Evolutionary conservation across 2,797 vertebrate genomes (phyloP).

Genomic region (Muscicapa comitata): DNA sequence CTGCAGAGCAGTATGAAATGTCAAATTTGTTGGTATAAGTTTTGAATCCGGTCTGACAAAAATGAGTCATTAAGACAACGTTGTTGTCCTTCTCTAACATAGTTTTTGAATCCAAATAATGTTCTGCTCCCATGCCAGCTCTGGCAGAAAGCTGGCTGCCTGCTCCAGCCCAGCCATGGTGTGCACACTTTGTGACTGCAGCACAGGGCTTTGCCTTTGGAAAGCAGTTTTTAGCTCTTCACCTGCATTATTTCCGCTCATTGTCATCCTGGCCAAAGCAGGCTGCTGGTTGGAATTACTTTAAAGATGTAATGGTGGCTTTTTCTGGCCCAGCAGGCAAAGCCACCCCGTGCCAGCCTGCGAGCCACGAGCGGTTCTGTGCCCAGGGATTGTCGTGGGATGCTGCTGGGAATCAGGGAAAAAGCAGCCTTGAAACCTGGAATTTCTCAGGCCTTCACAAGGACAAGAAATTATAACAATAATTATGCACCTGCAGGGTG

Average conservation of each 20-base stretch:
- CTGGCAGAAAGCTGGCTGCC: conserved; percentile 43
- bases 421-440: no score
- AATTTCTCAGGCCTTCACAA: no score
- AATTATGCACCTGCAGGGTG: no score
- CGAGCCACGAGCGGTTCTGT: not conserved
- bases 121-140: conserved; percentile 22
- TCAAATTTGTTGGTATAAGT: conserved; percentile 71
- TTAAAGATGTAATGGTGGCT: not conserved
- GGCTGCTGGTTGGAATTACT: not conserved
- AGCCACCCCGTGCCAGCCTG: not conserved
- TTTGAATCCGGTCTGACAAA: conserved; percentile 72
- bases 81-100: conserved; percentile 55
- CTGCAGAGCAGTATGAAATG: conserved; percentile 72
- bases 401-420: no score
- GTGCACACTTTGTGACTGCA: not conserved
- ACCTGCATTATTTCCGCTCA: conserved; percentile 11
- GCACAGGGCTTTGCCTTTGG: not conserved
- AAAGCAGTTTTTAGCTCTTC: conserved; percentile 21
- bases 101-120: conserved; percentile 62
- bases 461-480: no score
- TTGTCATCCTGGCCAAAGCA: not conserved
- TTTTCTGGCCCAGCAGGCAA: not conserved
- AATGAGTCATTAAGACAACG: conserved; percentile 63
- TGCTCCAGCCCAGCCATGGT: not conserved
- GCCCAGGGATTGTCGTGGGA: not conserved